Evolutionary conservation across 92 coral and sea anemone species (phyloP), one percentile per base, ranked within the genome.

Genomic region (Muricea muricata): DNA sequence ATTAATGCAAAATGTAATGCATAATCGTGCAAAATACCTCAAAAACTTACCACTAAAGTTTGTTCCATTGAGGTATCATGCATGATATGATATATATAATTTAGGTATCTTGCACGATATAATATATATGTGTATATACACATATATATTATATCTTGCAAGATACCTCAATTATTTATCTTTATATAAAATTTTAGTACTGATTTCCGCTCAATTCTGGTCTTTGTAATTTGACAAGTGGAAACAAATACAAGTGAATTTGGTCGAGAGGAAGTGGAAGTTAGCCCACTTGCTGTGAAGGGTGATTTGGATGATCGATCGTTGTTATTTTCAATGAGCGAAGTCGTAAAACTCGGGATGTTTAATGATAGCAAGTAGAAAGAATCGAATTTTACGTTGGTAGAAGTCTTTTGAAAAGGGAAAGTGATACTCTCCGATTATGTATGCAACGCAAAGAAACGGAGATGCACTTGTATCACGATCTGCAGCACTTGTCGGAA

Each of bases 401-500:
- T 12, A 20, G 12, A 26, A 45, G 34, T 45, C 23, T 50, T 75
- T 34, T 75, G 37, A 26, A 29, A 40, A 26, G 12, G 29, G 56
- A 25, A 1, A 28, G 24, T 18, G 15, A 48, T 52, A 0, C 28
- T 12, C 65, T 50, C 50, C 41, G 24, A 12, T 14, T 37, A 75
- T 75, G 69, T 55, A 56, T 57, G 83, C 39, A 32, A 57, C 52
- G 48, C 69, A n/a, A 56, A 39, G 83, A 34, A 46, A 61, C 12
- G 41, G 61, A 13, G 83, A 78, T 58, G 83, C 52, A 32, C 83
- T 78, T 41, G 71, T 78, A 13, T 21, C 56, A 12, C 37, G 83
- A 58, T 56, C 71, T 26, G 70, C 52, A 56, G 71, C 24, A 78
- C 54, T 63, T 17, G 66, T 57, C 81, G 60, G 81, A 33, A 52